Evolutionary conservation across 2,113 vertebrate genomes (phyloP), one percentile per base, ranked within the genome.

Genomic region (Pundamilia nyererei): DNA sequence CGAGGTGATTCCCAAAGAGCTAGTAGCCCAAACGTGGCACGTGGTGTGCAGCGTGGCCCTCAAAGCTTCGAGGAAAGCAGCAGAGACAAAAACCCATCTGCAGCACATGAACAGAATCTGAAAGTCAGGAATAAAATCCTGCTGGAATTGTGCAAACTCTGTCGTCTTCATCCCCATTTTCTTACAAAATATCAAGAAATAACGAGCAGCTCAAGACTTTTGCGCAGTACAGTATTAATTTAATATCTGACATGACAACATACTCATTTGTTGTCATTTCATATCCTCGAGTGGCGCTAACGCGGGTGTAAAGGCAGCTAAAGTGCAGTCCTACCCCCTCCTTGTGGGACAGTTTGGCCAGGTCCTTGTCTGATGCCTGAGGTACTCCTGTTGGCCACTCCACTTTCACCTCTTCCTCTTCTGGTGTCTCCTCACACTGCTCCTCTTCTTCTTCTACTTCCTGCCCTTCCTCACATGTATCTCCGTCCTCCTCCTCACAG

Each of bases 291-390:
- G 40, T 7, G 68, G 42, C 1, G 15, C 40, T 29, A 75, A 75
- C 3, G 5, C 1, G 9, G 13, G 68, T 1, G 68, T 29, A 11
- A 75, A 47, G 70, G 14, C n/a, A 17, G 33, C 49, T 29, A n/a
- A 84, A 70, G 31, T 54, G 79, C 60, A 81, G 31, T 84, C 89
- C 89, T 97, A 99, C 98, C 98, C 98, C 97, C 56, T 98, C 97
- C 82, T 97, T 95, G 94, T 97, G 93, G 94, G 98, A 98, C 90
- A 97, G 97, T 86, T 97, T 97, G 89, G 96, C 98, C 90, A 99
- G 96, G 87, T 98, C 98, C 89, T 98, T 98, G 47, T 97, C 97
- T 60, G 97, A 98, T 80, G 97, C 96, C 84, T 96, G 96, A 56
- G 96, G 94, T 2, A 98, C 97, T 75, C 95, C 94, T 21, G 93